Base-by-base conservation (phyloP, 2,113 vertebrate species). In the Saccopteryx bilineata region DNA sequence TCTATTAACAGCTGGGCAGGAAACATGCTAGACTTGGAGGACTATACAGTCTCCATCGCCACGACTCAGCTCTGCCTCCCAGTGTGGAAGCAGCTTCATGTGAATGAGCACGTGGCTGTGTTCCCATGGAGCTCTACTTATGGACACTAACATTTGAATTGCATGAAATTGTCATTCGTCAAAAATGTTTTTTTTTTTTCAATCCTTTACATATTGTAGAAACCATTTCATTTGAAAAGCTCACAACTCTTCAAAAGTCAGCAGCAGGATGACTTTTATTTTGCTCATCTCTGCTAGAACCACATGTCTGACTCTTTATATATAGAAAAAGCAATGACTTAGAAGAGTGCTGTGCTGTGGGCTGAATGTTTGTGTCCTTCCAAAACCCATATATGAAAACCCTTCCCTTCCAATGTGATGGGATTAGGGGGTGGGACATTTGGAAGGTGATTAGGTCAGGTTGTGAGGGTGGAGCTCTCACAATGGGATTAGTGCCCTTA, bases 31-130 rank as follows among this genome's bases (percentile, higher is more conserved):
- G 80, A n/a, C 54, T n/a, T 15, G 17, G 52, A 79, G 58, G 68
- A 12, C 15, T 4, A 15, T 19, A 33, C 0, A 4, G 5, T 15
- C 12, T 50, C 23, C 69, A 7, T 7, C n/a, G 26, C 9, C 39
- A 8, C 23, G 0, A 9, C 28, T 46, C 26, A 5, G 7, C 39
- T 74, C 56, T 65, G n/a, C 24, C 5, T 21, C 0, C 3, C 21
- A 21, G 19, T 13, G 0, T 0, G 17, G 7, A 26, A 6, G 21
- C 17, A 15, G 15, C 48, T 26, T 66, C 1, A 0, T 5, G 24
- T 23, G 50, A 33, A 19, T 0, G 15, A 54, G 1, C 5, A 13
- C 5, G 17, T 3, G 33, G 13, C 54, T 7, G 2, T n/a, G 26
- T n/a, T 33, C 88, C 23, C 50, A 56, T 4, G 14, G 61, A 83